Base-by-base conservation (phyloP, 2,113 vertebrate species). In the Baryphthengus martii region DNA sequence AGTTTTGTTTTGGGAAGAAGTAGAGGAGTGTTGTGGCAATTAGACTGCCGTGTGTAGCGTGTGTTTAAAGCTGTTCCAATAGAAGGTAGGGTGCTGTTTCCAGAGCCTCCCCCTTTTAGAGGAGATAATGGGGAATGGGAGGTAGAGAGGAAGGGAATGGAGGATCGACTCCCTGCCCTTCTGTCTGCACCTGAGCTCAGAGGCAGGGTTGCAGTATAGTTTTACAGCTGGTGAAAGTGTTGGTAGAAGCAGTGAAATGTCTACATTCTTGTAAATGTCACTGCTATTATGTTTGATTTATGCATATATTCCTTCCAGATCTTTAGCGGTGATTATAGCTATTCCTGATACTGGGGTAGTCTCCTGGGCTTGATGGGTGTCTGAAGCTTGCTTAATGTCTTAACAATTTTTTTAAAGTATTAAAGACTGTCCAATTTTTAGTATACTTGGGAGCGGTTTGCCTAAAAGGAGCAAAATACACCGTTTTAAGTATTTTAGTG, bases 211-310 rank as follows among this genome's bases (percentile, higher is more conserved):
- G 75, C 28, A 14, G 13, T 90, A 4, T 33, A 65, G 37, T 88
- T 95, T 81, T 68, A 72, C n/a, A 78, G 58, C 18, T 86, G 82
- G 18, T 88, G 15, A 61, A 89, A 44, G 14, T 53, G 24, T 56
- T 68, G 50, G 81, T 78, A 66, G 91, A 72, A 89, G 71, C 44
- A 78, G 28, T 77, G 71, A 91, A 80, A 90, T 56, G 35, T 63
- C 50, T 66, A 37, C 26, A 2, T 83, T 88, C 63, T 91, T 93
- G 71, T 88, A 89, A 70, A 93, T 85, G 85, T 93, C 63, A 79
- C 58, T 88, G 53, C 45, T 74, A 62, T 68, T 85, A 39, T 2
- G 13, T 77, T 83, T 90, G 78, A 79, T 49, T 89, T 93, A 55
- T 76, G 31, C 13, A 1, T 56, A 26, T 14, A 21, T 65, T 91